phyloP scores from a whole-genome alignment of 2,113 vertebrate species.

The human (Homo sapiens) region DNA sequence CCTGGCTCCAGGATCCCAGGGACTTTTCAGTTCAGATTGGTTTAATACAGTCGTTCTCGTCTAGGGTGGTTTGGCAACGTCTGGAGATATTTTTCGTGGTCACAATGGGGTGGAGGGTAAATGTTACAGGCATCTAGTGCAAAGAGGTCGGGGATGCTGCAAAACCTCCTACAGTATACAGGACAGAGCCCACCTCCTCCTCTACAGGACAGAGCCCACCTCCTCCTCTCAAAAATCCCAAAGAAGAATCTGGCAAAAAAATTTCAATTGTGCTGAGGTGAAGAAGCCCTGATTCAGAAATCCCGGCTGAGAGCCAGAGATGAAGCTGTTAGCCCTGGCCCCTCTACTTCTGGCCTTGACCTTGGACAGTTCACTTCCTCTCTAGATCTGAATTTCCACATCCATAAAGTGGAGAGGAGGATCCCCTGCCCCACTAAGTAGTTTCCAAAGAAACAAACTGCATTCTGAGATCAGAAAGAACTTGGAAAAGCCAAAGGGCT shows the following conservation, averaged over 20 bases:
- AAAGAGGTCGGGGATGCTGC: neutral
- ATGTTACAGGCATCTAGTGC: too few relatives aligned
- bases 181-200: fast-evolving
- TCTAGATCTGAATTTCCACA: neutral
- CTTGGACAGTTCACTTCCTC: neutral
- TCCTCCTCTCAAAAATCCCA: neutral
- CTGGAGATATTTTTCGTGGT: neutral
- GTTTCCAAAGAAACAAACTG: neutral
- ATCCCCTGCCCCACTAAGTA: fast-evolving
- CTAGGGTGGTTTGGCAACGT: neutral
- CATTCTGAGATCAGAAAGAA: neutral
- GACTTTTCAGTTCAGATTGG: fast-evolving
- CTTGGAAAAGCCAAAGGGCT: neutral
- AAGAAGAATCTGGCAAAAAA: neutral
- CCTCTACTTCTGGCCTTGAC: neutral
- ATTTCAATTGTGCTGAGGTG: too few relatives aligned
- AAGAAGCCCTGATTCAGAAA: neutral
- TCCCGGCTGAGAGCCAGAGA: neutral
- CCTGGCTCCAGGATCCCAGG: fast-evolving
- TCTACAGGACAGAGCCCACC: fast-evolving
- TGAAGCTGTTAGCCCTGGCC: neutral
- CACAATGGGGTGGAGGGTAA: neutral
- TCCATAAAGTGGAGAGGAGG: neutral
- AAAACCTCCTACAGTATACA: fast-evolving
- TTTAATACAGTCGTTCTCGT: neutral